Conservation (phyloP, 2,797 vertebrate genomes). For the Bufotes viridis region DNA sequence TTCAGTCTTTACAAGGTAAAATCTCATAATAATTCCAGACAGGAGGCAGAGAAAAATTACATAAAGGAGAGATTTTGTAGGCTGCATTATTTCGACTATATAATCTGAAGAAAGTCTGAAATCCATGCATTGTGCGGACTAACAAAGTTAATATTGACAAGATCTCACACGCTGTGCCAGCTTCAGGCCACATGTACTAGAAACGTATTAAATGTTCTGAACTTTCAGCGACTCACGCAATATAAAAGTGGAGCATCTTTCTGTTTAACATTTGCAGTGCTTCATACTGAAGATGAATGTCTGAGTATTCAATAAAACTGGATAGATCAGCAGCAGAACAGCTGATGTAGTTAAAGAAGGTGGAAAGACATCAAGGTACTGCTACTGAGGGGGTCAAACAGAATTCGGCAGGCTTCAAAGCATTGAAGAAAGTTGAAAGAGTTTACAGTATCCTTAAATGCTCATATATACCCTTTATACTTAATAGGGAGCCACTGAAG, state of each 20-base stretch:
- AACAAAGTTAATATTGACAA: conserved; percentile 44
- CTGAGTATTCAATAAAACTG: conserved; percentile 11
- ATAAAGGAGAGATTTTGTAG: conserved; percentile 13
- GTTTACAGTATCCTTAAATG: not conserved
- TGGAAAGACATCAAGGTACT: not conserved
- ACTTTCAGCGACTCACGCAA: not conserved
- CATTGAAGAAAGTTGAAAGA: not conserved
- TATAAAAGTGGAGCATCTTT: not conserved
- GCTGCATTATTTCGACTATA: not conserved
- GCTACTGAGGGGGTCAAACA: not conserved
- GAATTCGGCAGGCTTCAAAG: not conserved
- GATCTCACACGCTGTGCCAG: conserved; percentile 10
- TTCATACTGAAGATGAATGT: conserved; percentile 14
- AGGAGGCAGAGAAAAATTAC: not conserved
- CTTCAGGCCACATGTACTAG: conserved; percentile 10
- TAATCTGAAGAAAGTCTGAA: conserved; percentile 12
- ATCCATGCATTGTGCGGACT: not conserved
- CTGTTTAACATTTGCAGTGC: not conserved
- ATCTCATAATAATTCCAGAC: not conserved
- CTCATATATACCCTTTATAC: not conserved
- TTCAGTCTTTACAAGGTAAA: not conserved
- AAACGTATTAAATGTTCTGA: conserved; percentile 23
- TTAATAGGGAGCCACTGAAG: not conserved
- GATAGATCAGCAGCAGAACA: not conserved
- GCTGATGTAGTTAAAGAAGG: not conserved